Percentiles rank a stretch among this genome's conserved stretches.
phyloP scores from a whole-genome alignment of 1,140 invertebrate genomes.

The Macrotrachela quadricornifera region DNA sequence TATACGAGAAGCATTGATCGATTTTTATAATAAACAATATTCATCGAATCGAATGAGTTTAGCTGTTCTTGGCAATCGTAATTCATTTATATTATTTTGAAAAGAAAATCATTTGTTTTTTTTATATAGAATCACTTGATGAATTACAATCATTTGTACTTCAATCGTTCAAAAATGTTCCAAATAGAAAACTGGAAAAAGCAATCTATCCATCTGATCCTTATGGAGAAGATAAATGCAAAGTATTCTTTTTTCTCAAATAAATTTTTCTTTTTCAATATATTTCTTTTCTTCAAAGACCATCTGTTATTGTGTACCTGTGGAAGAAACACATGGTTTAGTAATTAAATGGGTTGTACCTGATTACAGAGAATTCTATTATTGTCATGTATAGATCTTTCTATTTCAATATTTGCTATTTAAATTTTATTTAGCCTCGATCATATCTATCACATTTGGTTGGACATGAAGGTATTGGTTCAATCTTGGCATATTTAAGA shows the following conservation, averaged over 20 bases:
- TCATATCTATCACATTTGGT: constrained; percentile 53
- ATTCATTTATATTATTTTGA: too few relatives aligned
- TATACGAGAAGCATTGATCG: constrained; percentile 57
- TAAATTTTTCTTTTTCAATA: too few relatives aligned
- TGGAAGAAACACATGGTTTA: constrained; percentile 71
- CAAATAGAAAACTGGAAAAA: constrained; percentile 60
- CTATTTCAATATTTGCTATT: too few relatives aligned
- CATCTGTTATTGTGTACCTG: constrained; percentile 49
- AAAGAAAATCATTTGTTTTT: too few relatives aligned
- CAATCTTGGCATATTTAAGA: constrained; percentile 66
- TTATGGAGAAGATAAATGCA: too few relatives aligned
- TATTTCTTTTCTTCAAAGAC: constrained; percentile 30
- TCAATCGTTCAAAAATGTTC: constrained; percentile 49
- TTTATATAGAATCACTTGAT: constrained; percentile 68
- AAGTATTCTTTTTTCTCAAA: too few relatives aligned
- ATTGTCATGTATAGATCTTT: too few relatives aligned
- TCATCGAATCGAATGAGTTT: constrained; percentile 77
- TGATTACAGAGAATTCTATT: constrained; percentile 57
- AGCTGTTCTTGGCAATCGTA: constrained; percentile 64
- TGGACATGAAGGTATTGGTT: constrained; percentile 83
- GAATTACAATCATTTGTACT: constrained; percentile 58
- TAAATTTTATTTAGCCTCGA: constrained; percentile 59
- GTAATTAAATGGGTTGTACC: constrained; percentile 69
- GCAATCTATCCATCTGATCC: too few relatives aligned
- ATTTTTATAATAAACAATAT: constrained; percentile 77